phyloP scores from a whole-genome alignment of 2,113 vertebrate species.

The Tiliqua scincoides region DNA sequence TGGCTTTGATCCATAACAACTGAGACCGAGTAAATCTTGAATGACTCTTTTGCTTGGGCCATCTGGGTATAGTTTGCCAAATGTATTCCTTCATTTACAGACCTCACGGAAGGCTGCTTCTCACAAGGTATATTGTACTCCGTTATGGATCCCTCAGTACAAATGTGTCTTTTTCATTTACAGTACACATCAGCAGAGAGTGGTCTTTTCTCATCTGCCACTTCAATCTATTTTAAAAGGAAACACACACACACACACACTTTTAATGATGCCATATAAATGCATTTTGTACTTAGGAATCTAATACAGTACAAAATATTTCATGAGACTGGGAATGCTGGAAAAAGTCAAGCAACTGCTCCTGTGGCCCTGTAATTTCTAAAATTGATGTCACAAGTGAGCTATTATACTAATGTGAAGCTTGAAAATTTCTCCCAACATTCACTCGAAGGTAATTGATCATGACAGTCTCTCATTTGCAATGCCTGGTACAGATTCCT shows the following conservation, averaged over 20 bases:
- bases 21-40: constrained; percentile 17
- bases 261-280: neutral
- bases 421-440: neutral
- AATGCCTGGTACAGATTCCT: neutral
- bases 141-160: neutral
- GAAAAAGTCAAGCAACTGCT: no score
- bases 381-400: neutral
- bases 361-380: neutral
- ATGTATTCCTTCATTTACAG: constrained; percentile 29
- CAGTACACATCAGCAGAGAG: neutral
- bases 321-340: no score
- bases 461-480: neutral
- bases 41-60: constrained; percentile 36
- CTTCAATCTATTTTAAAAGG: neutral
- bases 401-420: neutral
- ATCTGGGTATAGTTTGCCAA: constrained; percentile 20
- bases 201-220: neutral
- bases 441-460: neutral
- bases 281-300: neutral
- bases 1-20: neutral
- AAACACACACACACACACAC: neutral
- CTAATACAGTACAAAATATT: neutral
- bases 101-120: neutral
- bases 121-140: constrained; percentile 6
- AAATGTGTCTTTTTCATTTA: constrained; percentile 17